Evolutionary conservation across 2,888 invertebrate species (phyloP).

Genomic region (Cephus runcator): DNA sequence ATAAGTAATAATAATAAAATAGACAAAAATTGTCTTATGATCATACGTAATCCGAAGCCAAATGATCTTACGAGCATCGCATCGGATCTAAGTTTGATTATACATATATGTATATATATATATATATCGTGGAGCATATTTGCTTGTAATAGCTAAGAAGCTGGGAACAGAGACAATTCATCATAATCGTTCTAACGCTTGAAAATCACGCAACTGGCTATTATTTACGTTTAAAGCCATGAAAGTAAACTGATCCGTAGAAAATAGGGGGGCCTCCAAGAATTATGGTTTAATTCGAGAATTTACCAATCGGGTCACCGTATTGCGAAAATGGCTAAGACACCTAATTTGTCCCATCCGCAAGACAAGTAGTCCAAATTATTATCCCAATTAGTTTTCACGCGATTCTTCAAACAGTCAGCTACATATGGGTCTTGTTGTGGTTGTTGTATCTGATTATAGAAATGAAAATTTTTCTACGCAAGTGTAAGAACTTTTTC

Average conservation of each 20-base stretch:
- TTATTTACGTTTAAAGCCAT: neutral
- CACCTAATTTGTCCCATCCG: neutral
- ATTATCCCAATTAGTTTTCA: neutral
- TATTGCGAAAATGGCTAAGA: neutral
- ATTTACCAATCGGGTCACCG: neutral
- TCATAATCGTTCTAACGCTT: neutral
- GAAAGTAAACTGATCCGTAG: neutral
- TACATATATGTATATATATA: neutral
- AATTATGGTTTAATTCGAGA: neutral
- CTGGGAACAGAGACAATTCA: neutral
- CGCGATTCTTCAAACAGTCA: neutral
- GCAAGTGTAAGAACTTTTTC: no score
- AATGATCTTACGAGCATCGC: neutral
- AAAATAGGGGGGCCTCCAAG: neutral
- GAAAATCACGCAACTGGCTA: neutral
- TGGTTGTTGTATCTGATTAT: no score
- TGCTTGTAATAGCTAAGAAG: neutral
- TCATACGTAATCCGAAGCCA: neutral
- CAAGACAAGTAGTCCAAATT: neutral
- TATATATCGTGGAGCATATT: neutral
- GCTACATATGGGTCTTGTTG: neutral
- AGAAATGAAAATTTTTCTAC: no score
- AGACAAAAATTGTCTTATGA: neutral
- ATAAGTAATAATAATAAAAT: neutral
- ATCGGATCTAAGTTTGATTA: neutral